phyloP scores from a whole-genome alignment of 2,113 vertebrate species.

The Ptychochromis oligacanthus region DNA sequence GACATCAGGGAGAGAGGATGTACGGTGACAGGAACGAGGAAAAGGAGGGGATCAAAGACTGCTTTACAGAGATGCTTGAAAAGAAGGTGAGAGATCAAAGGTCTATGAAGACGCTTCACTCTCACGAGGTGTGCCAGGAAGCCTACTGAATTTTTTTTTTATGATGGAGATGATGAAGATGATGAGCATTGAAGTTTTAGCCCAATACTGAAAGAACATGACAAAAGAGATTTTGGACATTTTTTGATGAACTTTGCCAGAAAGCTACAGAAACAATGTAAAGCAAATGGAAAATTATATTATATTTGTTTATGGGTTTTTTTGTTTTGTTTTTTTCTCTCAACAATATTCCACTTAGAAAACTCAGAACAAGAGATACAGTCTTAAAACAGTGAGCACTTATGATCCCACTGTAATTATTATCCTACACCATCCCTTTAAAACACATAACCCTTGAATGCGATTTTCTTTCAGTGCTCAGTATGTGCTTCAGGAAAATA shows the following conservation, averaged over 20 bases:
- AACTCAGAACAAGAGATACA: background rate
- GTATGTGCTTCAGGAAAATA: conserved; percentile 8
- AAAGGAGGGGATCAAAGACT: conserved; percentile 25
- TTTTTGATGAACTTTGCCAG: conserved; percentile 5
- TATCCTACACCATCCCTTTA: background rate
- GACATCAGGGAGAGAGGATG: conserved; percentile 47
- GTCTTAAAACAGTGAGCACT: background rate
- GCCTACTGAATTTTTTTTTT: conserved; percentile 3
- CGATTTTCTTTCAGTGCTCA: background rate
- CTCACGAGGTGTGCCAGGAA: background rate
- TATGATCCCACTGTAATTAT: background rate
- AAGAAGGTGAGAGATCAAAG: background rate
- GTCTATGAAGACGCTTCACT: conserved; percentile 26
- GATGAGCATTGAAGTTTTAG: conserved; percentile 5
- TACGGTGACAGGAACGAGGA: conserved; percentile 30
- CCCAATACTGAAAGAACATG: background rate
- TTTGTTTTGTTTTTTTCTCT: conserved; percentile 14
- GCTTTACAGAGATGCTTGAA: conserved; percentile 28
- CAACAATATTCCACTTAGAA: background rate
- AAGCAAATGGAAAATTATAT: background rate
- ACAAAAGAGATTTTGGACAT: conserved; percentile 3
- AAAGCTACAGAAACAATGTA: background rate
- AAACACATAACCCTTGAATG: background rate
- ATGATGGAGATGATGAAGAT: conserved; percentile 38
- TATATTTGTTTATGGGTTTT: conserved; percentile 1